These are phyloP conservation scores for Capitella teleta DNA, from an alignment of 1,140 invertebrate species.

Conservation along the genomic window DNA sequence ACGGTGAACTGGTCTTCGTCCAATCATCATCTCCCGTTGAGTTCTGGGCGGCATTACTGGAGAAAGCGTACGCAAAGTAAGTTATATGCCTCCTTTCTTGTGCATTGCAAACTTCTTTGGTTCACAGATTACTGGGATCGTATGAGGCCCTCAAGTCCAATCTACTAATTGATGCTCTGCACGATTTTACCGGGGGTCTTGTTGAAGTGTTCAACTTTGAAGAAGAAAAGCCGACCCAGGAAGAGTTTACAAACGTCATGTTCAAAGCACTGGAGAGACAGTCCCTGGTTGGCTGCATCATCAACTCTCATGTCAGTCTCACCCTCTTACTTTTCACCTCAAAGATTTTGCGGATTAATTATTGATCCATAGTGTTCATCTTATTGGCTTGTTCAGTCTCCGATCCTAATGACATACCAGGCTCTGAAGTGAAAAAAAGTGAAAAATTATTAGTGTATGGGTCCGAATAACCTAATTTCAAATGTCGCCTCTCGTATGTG, in stretches of 20 bases:
- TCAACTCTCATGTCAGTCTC: no score
- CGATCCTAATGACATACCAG: no score
- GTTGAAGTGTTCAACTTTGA: conserved; percentile 10
- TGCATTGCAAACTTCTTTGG: not conserved
- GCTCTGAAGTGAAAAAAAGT: no score
- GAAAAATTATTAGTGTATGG: no score
- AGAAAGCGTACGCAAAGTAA: conserved; percentile 77
- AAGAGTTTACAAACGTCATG: conserved; percentile 8
- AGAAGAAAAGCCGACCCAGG: not conserved
- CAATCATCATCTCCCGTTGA: conserved; percentile 59
- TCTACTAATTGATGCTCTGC: conserved; percentile 9
- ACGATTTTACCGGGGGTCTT: conserved; percentile 15
- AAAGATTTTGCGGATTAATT: no score
- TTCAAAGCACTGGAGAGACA: conserved; percentile 4
- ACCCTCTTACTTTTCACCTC: no score
- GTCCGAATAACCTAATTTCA: no score
- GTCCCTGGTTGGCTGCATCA: conserved; percentile 14
- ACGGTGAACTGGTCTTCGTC: conserved; percentile 58
- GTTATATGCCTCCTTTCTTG: not conserved
- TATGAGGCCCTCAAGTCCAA: conserved; percentile 11
- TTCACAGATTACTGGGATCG: conserved; percentile 10
- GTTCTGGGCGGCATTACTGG: conserved; percentile 67
- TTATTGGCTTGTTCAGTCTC: no score
- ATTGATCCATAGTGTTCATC: no score
- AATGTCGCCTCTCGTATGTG: no score